phyloP scores from a whole-genome alignment of 2,888 invertebrate species.

The Luperina nickerlii region DNA sequence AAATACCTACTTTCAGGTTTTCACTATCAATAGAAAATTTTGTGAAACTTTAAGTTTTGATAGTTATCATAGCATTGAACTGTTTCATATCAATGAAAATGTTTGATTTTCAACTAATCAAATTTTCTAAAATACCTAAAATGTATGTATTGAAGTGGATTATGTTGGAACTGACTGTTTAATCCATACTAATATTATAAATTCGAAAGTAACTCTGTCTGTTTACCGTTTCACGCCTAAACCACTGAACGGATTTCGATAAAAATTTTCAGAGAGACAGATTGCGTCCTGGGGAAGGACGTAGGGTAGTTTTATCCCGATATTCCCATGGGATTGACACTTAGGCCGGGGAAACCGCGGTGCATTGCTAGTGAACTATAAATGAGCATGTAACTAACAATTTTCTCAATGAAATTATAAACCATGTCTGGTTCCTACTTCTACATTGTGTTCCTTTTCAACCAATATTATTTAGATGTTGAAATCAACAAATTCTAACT shows the following conservation, averaged over 20 bases:
- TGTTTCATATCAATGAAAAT: constrained; percentile 19
- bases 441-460: constrained; percentile 7
- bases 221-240: no score
- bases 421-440: not conserved
- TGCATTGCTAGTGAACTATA: not conserved
- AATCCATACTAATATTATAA: no score
- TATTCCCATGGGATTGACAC: no score
- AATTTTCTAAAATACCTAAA: not conserved
- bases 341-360: no score
- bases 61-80: constrained; percentile 5
- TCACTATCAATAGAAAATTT: constrained; percentile 13
- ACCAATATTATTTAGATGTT: not conserved
- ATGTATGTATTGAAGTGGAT: not conserved
- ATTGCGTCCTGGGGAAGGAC: no score
- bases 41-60: not conserved
- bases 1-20: constrained; percentile 13
- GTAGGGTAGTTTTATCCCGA: no score
- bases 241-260: no score
- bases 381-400: not conserved
- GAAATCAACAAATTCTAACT: not conserved
- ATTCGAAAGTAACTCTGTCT: no score
- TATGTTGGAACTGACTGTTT: not conserved
- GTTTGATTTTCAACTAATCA: not conserved
- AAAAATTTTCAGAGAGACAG: no score
- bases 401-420: not conserved